Base-by-base conservation (phyloP, 1,140 invertebrate species). In the Trachymyrmex cornetzi region DNA sequence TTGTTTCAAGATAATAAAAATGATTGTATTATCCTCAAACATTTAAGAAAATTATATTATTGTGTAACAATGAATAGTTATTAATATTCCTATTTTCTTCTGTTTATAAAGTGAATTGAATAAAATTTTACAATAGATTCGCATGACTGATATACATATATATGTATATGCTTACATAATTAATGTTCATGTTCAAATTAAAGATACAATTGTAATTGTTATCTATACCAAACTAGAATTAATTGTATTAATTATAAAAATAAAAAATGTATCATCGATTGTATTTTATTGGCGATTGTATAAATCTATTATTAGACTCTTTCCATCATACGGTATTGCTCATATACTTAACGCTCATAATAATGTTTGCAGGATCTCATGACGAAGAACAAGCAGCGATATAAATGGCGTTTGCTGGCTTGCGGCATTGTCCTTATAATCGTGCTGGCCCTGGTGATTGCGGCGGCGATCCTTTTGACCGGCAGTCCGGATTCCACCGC, bases 331-430 rank as follows among this genome's bases (percentile, higher is more conserved):
- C 30, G 14, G 11, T 27, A 63, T 34, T 74, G 27, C 5, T 53
- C 11, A 3, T 14, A 1, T 0, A 19, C 81, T 38, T 3, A 38
- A 24, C 12, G n/a, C 14, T 48, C 2, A 24, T 24, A 48, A 87
- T 87, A 64, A 66, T 86, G 81, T 87, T 95, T 95, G 0, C 93
- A 95, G 95, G 95, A 95, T 77, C 88, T 95, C 87, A 95, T 95
- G 94, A 94, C 94, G 87, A 95, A 95, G 87, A 94, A 91, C 85
- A 95, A 93, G 89, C 93, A 93, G 77, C 92, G 93, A 63, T 95
- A 94, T 89, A 95, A 94, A 92, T 94, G 95, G 80, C 93, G 92
- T 79, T 82, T 95, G 77, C 77, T 95, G 82, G 85, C 88, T 22
- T 91, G 88, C 64, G 93, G 92, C 84, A 80, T 94, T 77, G 88